Conservation (phyloP, 2,797 vertebrate species). For the Emydoidea blandingii region DNA sequence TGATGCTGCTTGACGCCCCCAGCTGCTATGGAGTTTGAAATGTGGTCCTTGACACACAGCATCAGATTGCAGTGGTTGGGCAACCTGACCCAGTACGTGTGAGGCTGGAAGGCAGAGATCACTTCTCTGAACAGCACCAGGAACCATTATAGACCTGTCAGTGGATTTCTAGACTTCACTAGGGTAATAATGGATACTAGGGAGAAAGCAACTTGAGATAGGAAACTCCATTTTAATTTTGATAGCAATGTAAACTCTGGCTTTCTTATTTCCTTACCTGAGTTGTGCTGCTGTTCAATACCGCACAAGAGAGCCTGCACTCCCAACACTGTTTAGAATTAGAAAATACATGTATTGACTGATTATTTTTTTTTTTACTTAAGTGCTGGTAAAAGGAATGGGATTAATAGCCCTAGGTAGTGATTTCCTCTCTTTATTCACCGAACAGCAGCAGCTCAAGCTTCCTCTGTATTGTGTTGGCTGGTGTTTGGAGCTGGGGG, state of each 20-base stretch:
- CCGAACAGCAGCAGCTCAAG: rapidly evolving
- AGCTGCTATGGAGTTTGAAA: background rate
- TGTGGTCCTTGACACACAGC: background rate
- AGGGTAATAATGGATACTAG: background rate
- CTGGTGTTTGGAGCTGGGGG: rapidly evolving
- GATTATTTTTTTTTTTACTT: too few relatives aligned
- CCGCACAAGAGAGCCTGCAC: background rate
- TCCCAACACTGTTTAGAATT: background rate
- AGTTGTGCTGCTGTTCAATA: background rate
- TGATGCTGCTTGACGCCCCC: background rate
- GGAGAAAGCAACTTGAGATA: background rate
- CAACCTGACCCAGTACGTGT: background rate
- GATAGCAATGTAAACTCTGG: background rate
- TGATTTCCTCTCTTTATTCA: background rate
- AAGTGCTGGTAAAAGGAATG: background rate
- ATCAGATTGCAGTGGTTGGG: background rate
- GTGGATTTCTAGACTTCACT: background rate
- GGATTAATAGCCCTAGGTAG: background rate
- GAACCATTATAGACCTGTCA: background rate
- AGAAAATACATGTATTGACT: too few relatives aligned
- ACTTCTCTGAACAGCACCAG: background rate
- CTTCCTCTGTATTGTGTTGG: rapidly evolving
- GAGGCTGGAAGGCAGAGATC: background rate
- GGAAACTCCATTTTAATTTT: background rate
- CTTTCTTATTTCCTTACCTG: background rate